Conservation (phyloP, 2,113 vertebrate genomes). For the Spheniscus mendiculus region DNA sequence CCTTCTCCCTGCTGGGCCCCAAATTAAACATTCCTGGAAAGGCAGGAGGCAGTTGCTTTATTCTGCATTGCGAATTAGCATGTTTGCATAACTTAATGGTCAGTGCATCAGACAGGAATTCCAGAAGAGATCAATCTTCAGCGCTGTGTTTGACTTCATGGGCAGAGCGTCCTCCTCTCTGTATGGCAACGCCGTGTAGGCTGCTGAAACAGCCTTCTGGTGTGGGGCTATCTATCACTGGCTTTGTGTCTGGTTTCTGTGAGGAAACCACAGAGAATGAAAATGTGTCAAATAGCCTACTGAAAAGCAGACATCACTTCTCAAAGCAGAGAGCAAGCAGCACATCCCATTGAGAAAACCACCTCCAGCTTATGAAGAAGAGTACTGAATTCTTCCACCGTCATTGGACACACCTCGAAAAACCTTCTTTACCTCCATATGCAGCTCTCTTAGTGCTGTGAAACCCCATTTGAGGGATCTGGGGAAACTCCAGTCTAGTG, state of each 20-base stretch:
- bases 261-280: conserved; percentile 43
- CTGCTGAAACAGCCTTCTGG: background rate
- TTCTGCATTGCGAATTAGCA: conserved; percentile 1
- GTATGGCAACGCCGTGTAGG: background rate
- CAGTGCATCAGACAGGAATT: conserved; percentile 38
- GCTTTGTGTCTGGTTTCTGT: conserved; percentile 14
- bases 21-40: conserved; percentile 56
- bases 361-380: background rate
- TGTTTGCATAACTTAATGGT: conserved; percentile 67
- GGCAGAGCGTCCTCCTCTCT: background rate
- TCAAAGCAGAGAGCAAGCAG: background rate
- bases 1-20: conserved; percentile 34
- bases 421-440: background rate
- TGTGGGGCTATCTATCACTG: background rate
- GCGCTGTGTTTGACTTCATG: background rate
- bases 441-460: background rate
- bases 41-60: conserved; percentile 47
- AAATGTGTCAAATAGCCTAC: background rate
- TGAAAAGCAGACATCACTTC: conserved; percentile 5
- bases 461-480: background rate
- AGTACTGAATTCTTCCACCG: background rate
- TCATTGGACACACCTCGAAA: background rate
- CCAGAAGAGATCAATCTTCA: conserved; percentile 48
- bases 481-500: background rate
- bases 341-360: background rate